Evolutionary conservation across 2,113 vertebrate species (phyloP).

Genomic region (Tragelaphus strepsiceros): DNA sequence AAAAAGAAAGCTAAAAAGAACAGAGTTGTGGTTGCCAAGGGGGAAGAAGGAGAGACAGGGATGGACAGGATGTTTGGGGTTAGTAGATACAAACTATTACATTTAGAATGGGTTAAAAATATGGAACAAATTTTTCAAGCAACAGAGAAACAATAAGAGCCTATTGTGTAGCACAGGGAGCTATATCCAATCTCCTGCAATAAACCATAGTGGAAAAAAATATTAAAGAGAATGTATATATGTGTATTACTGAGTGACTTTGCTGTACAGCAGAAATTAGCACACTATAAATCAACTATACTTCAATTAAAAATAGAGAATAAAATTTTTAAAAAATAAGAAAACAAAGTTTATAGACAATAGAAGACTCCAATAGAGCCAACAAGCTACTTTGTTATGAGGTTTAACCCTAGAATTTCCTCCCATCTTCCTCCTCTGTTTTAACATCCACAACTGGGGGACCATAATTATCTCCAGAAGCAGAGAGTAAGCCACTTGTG

Average conservation of each 20-base stretch:
- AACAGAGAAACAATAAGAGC: background rate
- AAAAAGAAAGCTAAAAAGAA: background rate
- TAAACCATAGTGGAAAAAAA: background rate
- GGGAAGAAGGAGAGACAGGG: background rate
- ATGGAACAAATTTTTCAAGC: background rate
- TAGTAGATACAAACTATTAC: background rate
- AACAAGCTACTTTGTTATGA: background rate
- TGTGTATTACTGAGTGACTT: background rate
- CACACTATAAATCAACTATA: background rate
- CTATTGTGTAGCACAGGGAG: background rate
- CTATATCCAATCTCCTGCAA: rapidly evolving
- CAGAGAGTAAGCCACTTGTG: background rate
- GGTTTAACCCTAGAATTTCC: background rate
- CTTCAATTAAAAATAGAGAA: background rate
- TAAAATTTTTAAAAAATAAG: background rate
- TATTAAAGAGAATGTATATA: background rate
- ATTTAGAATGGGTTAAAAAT: background rate
- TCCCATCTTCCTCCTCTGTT: background rate
- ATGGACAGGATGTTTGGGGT: background rate
- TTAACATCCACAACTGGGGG: background rate
- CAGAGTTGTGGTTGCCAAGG: background rate
- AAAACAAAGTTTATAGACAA: background rate
- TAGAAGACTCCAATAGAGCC: background rate
- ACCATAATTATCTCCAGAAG: background rate
- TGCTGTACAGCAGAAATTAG: background rate